phyloP scores from a whole-genome alignment of 1,140 invertebrate genomes.

The Bombus impatiens region DNA sequence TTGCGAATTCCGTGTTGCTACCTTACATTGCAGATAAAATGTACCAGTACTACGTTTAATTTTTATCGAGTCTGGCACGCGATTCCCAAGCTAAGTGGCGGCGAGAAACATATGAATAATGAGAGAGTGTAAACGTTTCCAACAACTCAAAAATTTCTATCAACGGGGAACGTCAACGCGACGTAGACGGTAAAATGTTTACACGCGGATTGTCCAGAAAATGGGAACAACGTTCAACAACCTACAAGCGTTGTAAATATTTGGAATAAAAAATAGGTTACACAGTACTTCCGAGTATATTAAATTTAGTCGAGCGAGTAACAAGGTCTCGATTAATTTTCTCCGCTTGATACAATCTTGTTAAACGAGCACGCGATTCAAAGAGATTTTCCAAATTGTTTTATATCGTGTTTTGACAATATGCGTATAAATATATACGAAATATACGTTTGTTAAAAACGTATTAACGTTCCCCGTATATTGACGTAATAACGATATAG shows the following conservation, averaged over 20 bases:
- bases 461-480: too few species aligned
- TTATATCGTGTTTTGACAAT: too few species aligned
- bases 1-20: not conserved
- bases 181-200: not conserved
- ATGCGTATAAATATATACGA: too few species aligned
- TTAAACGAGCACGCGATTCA: too few species aligned
- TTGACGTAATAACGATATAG: too few species aligned
- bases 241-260: not conserved
- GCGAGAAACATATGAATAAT: slow-evolving; percentile 24
- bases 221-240: not conserved
- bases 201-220: not conserved
- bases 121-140: not conserved
- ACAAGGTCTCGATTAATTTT: not conserved
- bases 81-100: slow-evolving; percentile 13
- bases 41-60: slow-evolving; percentile 6
- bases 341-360: too few species aligned
- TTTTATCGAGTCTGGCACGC: slow-evolving; percentile 28
- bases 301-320: not conserved
- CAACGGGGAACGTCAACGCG: not conserved
- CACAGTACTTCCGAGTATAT: not conserved
- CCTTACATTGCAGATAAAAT: slow-evolving; percentile 10
- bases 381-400: too few species aligned
- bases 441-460: too few species aligned
- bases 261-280: not conserved
- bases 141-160: slow-evolving; percentile 15